Conservation (phyloP, 2,888 invertebrate genomes). For the Drosophila picticornis region DNA sequence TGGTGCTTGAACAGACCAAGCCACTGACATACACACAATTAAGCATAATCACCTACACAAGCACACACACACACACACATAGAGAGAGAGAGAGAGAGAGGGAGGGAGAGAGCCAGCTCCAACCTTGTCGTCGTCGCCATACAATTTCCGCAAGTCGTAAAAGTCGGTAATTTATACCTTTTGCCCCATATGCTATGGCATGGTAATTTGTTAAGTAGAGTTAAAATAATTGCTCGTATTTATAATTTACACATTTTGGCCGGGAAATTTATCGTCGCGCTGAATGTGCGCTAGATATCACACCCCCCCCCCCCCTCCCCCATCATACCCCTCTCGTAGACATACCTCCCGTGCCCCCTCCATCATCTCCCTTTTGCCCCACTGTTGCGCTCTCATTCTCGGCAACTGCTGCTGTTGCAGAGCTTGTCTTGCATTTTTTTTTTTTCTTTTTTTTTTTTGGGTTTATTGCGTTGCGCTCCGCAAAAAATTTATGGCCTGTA, state of each 20-base stretch:
- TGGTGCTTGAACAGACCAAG: conserved; percentile 47
- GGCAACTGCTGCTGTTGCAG: conserved; percentile 33
- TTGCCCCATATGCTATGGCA: conserved; percentile 85
- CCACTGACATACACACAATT: conserved; percentile 69
- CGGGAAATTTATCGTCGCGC: conserved; percentile 84
- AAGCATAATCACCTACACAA: conserved; percentile 69
- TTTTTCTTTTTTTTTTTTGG: conserved; percentile 63
- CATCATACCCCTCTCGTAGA: not conserved
- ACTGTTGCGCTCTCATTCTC: conserved; percentile 1
- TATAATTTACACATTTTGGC: conserved; percentile 85
- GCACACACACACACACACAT: conserved; percentile 34
- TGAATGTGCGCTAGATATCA: conserved; percentile 77
- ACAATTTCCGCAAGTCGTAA: conserved; percentile 82
- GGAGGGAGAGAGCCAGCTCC: not conserved
- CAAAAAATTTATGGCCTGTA: conserved; percentile 69
- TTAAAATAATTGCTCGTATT: conserved; percentile 86
- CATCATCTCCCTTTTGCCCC: not conserved
- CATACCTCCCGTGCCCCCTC: not conserved
- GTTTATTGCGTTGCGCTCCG: conserved; percentile 62
- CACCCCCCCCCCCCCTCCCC: conserved; percentile 8
- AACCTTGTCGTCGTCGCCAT: conserved; percentile 64
- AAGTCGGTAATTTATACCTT: conserved; percentile 82
- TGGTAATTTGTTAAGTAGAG: conserved; percentile 86
- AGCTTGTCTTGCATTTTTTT: conserved; percentile 60
- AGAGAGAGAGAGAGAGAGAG: not conserved